A percentile compares a stretch with the other conserved stretches of the same genome.
phyloP scores from a whole-genome alignment of 1,140 invertebrate genomes.

The Oreohelix idahoensis region DNA sequence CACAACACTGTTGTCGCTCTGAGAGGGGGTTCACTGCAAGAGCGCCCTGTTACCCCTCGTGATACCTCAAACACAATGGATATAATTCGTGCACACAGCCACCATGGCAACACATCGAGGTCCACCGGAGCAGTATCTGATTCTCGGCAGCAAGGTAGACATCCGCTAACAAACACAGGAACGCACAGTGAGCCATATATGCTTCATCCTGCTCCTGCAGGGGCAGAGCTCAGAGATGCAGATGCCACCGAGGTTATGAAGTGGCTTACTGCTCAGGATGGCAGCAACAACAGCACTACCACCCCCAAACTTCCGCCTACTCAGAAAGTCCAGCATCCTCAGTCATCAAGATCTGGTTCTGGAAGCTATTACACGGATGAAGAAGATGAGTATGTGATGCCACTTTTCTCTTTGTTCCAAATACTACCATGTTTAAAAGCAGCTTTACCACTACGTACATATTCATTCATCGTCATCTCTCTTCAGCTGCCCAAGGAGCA shows the following conservation, averaged over 20 bases:
- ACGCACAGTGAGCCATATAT: not conserved
- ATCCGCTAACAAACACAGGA: not conserved
- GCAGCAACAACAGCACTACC: not conserved
- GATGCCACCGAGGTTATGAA: slow-evolving; percentile 15
- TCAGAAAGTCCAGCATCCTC: not conserved
- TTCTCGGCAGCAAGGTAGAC: not conserved
- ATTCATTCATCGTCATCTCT: too few species aligned
- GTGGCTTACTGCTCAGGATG: slow-evolving; percentile 9
- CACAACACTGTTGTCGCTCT: not conserved
- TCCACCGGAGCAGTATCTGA: not conserved
- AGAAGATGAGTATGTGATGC: slow-evolving; percentile 17
- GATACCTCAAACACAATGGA: slow-evolving; percentile 8
- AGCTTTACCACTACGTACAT: too few species aligned
- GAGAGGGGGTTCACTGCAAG: slow-evolving; percentile 1
- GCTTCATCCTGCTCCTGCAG: not conserved
- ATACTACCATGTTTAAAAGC: too few species aligned
- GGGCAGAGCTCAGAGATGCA: slow-evolving; percentile 9
- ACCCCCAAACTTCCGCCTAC: not conserved
- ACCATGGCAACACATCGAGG: slow-evolving; percentile 18
- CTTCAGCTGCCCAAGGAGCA: too few species aligned
- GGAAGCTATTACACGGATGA: slow-evolving; percentile 29
- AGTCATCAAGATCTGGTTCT: slow-evolving; percentile 22
- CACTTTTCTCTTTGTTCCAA: too few species aligned
- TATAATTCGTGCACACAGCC: slow-evolving; percentile 30
- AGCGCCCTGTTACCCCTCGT: not conserved